Evolutionary conservation across 1,140 invertebrate species (phyloP).

Genomic region (Ips typographus): DNA sequence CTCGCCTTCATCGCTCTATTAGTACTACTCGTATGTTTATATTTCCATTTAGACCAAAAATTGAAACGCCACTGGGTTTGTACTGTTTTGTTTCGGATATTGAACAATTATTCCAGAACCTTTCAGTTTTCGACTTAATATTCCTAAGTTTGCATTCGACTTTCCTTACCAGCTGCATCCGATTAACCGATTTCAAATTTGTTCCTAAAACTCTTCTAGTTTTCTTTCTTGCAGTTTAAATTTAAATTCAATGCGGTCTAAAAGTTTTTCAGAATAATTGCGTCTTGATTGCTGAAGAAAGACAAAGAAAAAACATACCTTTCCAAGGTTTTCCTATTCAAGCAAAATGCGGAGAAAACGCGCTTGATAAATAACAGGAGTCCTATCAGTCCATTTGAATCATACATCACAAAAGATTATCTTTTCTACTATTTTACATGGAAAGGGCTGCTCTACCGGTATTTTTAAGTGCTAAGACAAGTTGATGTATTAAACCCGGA

Average conservation of each 20-base stretch:
- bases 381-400: slow-evolving; percentile 29
- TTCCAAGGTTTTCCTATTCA: not conserved
- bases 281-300: not conserved
- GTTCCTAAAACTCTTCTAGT: not conserved
- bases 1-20: no score
- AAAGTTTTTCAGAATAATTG: not conserved
- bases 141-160: not conserved
- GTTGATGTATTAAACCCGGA: no score
- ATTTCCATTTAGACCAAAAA: no score
- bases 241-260: not conserved
- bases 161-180: not conserved
- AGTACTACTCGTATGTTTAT: no score
- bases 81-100: not conserved
- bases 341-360: slow-evolving; percentile 9
- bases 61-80: not conserved
- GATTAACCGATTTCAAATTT: slow-evolving; percentile 7
- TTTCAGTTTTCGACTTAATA: not conserved
- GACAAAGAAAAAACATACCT: not conserved
- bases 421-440: slow-evolving; percentile 18
- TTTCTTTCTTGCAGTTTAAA: not conserved
- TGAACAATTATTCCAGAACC: not conserved
- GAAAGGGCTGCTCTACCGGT: no score
- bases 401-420: slow-evolving; percentile 25
- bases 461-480: no score
- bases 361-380: slow-evolving; percentile 19